Conservation (phyloP, 1,140 invertebrate species). For the Trigoniulus corallinus region DNA sequence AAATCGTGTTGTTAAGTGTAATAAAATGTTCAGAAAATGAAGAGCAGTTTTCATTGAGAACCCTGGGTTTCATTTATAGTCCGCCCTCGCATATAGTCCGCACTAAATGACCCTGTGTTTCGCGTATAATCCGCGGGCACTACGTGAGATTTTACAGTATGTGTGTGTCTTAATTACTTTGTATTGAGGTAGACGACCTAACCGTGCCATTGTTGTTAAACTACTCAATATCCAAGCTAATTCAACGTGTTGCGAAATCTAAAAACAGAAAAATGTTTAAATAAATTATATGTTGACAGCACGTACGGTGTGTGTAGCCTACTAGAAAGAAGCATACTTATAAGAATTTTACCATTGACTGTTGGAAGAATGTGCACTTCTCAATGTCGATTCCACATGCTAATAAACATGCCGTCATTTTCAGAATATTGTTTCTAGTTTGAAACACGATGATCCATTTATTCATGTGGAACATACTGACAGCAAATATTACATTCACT, state of each 20-base stretch:
- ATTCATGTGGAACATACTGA: neutral
- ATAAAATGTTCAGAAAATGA: too few relatives aligned
- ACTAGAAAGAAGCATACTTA: neutral
- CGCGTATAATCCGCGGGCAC: too few relatives aligned
- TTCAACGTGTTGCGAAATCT: constrained; percentile 64
- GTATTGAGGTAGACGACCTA: constrained; percentile 75
- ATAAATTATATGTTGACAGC: neutral
- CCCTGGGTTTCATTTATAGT: too few relatives aligned
- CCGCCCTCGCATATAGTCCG: too few relatives aligned
- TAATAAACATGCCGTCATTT: constrained; percentile 65
- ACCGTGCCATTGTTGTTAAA: constrained; percentile 60
- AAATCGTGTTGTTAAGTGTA: too few relatives aligned
- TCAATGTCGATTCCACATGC: constrained; percentile 81
- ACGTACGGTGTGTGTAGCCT: neutral
- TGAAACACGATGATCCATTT: neutral
- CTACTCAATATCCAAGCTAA: constrained; percentile 78
- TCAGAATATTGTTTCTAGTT: constrained; percentile 44
- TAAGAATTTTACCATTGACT: constrained; percentile 43
- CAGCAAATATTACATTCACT: neutral
- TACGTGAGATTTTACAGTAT: too few relatives aligned
- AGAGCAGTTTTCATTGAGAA: too few relatives aligned
- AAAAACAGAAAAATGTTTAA: constrained; percentile 7
- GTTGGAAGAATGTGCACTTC: constrained; percentile 69
- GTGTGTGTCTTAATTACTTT: too few relatives aligned
- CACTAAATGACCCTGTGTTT: too few relatives aligned